These are phyloP conservation scores for Botrylloides violaceus DNA, from an alignment of 23 tunicate species.

Conservation along the genomic window DNA sequence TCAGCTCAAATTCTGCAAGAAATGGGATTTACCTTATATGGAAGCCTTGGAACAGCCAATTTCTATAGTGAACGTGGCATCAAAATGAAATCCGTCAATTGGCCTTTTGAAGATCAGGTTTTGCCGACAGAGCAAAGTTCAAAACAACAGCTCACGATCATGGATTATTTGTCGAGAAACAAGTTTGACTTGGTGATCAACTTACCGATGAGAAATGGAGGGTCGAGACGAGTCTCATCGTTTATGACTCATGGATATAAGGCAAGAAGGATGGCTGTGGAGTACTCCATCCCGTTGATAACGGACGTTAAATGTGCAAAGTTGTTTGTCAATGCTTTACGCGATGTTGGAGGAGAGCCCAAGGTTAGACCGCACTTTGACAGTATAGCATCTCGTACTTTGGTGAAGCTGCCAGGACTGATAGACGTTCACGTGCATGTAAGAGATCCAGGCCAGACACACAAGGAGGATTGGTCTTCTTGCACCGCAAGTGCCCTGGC, in stretches of 20 bases:
- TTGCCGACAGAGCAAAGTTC: constrained; percentile 8
- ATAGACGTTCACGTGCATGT: constrained; percentile 97
- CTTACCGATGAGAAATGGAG: constrained; percentile 91
- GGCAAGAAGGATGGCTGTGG: constrained; percentile 76
- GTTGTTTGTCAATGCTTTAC: constrained; percentile 62
- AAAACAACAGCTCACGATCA: constrained; percentile 48
- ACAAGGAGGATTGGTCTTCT: constrained; percentile 87
- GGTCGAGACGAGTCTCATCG: constrained; percentile 47
- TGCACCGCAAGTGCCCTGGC: constrained; percentile 89
- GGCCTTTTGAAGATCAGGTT: constrained; percentile 60
- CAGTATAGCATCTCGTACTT: constrained; percentile 60
- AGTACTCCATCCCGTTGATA: constrained; percentile 70
- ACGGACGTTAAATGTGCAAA: constrained; percentile 97
- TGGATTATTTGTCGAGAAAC: constrained; percentile 54
- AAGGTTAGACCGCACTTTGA: constrained; percentile 72
- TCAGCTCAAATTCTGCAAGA: constrained; percentile 61
- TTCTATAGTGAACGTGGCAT: constrained; percentile 84
- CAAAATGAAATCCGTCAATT: constrained; percentile 58
- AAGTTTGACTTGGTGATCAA: constrained; percentile 70
- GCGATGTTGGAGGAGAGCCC: constrained; percentile 30
- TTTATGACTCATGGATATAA: constrained; percentile 52
- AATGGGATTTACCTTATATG: constrained; percentile 54
- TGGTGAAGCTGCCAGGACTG: constrained; percentile 80
- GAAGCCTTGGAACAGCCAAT: constrained; percentile 78
- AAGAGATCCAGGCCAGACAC: constrained; percentile 82